Conservation (phyloP, 2,113 vertebrate genomes). For the Oncorhynchus masou region DNA sequence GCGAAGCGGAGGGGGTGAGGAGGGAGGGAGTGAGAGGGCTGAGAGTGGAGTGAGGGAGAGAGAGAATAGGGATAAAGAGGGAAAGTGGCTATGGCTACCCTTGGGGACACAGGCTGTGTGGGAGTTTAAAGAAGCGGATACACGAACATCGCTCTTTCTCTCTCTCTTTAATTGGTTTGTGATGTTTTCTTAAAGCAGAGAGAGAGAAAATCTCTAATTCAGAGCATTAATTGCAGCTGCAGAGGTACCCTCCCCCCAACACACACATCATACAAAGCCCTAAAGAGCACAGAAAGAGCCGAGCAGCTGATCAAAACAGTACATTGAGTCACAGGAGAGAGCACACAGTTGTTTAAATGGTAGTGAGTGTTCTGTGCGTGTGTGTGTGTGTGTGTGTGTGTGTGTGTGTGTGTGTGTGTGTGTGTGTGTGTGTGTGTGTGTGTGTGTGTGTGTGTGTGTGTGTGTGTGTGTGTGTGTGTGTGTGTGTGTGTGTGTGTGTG, state of each 20-base stretch:
- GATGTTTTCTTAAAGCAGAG: constrained; percentile 4
- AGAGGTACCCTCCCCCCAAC: too few relatives aligned
- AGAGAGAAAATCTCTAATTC: background rate
- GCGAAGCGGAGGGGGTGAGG: background rate
- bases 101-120: too few relatives aligned
- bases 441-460: too few relatives aligned
- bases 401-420: too few relatives aligned
- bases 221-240: too few relatives aligned
- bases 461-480: too few relatives aligned
- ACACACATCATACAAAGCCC: background rate
- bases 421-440: too few relatives aligned
- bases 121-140: background rate
- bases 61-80: background rate
- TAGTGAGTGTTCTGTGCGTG: too few relatives aligned
- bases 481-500: too few relatives aligned
- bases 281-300: constrained; percentile 19
- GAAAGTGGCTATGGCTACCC: background rate
- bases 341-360: constrained; percentile 1
- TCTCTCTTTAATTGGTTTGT: constrained; percentile 3
- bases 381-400: too few relatives aligned
- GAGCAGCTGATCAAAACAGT: constrained; percentile 44
- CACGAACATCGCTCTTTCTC: background rate
- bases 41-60: background rate
- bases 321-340: constrained; percentile 40
- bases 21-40: background rate